Evolutionary conservation across 1,140 invertebrate genomes (phyloP).

Genomic region (Cryptotermes secundus): DNA sequence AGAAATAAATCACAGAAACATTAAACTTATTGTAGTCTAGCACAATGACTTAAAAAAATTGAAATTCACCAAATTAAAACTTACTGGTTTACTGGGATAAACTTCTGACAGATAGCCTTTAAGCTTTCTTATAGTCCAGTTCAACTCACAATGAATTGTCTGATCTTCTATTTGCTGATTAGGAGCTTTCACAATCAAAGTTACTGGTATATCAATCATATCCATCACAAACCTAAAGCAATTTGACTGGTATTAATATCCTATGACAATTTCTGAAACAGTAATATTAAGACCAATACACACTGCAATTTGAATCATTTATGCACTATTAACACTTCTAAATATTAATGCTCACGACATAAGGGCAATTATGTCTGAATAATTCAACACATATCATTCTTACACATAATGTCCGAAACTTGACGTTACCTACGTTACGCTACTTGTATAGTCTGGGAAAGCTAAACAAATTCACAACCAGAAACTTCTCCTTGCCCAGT

Average conservation of each 20-base stretch:
- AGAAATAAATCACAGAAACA: not conserved
- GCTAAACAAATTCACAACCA: not conserved
- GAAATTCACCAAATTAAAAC: conserved; percentile 43
- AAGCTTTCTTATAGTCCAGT: conserved; percentile 81
- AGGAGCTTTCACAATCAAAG: conserved; percentile 80
- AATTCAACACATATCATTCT: not conserved
- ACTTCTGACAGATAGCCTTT: conserved; percentile 81
- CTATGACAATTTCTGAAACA: not conserved
- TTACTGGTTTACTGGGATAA: conserved; percentile 88
- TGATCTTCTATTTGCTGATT: conserved; percentile 88
- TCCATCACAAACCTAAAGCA: conserved; percentile 38
- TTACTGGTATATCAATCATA: conserved; percentile 54
- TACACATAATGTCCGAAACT: not conserved
- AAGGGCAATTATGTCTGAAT: not conserved
- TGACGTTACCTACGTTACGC: not conserved
- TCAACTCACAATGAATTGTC: conserved; percentile 73
- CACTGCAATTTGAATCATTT: no score
- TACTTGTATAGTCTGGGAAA: not conserved
- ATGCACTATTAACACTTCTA: no score
- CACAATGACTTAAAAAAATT: not conserved
- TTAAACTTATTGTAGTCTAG: not conserved
- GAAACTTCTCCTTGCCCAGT: not conserved
- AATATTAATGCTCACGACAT: not conserved
- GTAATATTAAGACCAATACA: no score
- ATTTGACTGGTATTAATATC: not conserved